Base-by-base conservation (phyloP, 2,113 vertebrate species). In the Pedionomus torquatus region DNA sequence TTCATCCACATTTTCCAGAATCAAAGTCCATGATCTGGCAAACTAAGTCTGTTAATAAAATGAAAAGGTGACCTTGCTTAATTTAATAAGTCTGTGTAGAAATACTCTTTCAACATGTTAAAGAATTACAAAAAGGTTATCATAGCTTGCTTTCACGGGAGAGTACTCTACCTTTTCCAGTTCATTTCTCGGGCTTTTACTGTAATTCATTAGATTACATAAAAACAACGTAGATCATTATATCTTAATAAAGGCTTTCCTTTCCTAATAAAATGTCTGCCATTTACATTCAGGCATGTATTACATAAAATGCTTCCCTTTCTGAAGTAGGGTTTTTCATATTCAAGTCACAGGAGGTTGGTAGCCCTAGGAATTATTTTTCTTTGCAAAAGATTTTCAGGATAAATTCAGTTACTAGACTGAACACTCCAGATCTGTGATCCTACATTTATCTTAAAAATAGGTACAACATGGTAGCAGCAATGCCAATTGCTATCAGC, bases 11-110 rank as follows among this genome's bases (percentile, higher is more conserved):
- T 83, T 91, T 86, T 83, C 90, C 87, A 43, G 58, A 83, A 97
- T 95, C 69, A 65, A 94, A 95, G 78, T 88, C 87, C 57, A 92
- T 15, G 78, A 96, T 89, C 78, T 97, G 60, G 57, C 75, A 98
- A 97, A 90, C 57, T 37, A 95, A 83, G 86, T 96, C 80, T 97
- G 75, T 91, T 96, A 96, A 93, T 96, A 96, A 97, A 96, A 98
- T 87, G 70, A 93, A 97, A 98, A 98, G 91, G 95, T 97, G 95
- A 98, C 94, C 95, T 98, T 97, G 86, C 63, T 60, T 97, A 97
- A 97, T 97, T 95, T 96, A 98, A 97, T 96, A 97, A 97, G 63
- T 70, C 81, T 83, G 74, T 93, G 83, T 57, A 95, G 90, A 98
- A 97, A 97, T 97, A 91, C 41, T 95, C 90, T 98, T 98, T 97